Percentiles rank a stretch among this genome's conserved stretches.
Evolutionary conservation across 2,888 invertebrate species (phyloP).

Genomic region (Pediacus dermestoides): DNA sequence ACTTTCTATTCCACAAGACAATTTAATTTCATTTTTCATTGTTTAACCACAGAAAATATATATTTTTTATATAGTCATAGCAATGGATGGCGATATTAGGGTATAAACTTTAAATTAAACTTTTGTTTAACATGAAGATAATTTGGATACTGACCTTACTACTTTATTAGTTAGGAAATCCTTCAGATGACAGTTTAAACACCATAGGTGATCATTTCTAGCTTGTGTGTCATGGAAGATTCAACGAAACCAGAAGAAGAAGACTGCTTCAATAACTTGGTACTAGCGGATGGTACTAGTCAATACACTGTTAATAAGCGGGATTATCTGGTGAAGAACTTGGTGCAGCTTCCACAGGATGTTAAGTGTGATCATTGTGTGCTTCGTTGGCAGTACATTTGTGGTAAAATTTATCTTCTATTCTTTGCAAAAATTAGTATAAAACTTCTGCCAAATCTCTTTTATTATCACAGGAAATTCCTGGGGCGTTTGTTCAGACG

Average conservation of each 20-base stretch:
- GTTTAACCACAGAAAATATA: no score
- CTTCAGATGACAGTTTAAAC: no score
- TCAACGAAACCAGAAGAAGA: conserved; percentile 46
- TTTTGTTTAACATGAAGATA: no score
- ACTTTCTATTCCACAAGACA: no score
- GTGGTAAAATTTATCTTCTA: conserved; percentile 19
- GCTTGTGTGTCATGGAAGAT: conserved; percentile 44
- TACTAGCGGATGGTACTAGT: conserved; percentile 39
- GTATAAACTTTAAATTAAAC: no score
- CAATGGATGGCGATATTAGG: no score
- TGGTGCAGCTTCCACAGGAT: conserved; percentile 44
- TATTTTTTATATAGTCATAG: no score
- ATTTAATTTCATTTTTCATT: no score
- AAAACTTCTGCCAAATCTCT: neutral
- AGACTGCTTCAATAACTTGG: conserved; percentile 47
- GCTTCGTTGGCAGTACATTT: conserved; percentile 51
- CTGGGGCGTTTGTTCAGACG: conserved; percentile 46
- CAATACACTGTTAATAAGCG: conserved; percentile 30
- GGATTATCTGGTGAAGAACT: conserved; percentile 28
- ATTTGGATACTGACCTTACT: no score
- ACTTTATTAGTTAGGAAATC: no score
- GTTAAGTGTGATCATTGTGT: conserved; percentile 51
- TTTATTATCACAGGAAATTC: conserved; percentile 38
- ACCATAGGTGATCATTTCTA: no score
- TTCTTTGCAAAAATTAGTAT: conserved; percentile 5